Base-by-base conservation (phyloP, 2,797 vertebrate genomes). In the Aeoliscus strigatus region DNA sequence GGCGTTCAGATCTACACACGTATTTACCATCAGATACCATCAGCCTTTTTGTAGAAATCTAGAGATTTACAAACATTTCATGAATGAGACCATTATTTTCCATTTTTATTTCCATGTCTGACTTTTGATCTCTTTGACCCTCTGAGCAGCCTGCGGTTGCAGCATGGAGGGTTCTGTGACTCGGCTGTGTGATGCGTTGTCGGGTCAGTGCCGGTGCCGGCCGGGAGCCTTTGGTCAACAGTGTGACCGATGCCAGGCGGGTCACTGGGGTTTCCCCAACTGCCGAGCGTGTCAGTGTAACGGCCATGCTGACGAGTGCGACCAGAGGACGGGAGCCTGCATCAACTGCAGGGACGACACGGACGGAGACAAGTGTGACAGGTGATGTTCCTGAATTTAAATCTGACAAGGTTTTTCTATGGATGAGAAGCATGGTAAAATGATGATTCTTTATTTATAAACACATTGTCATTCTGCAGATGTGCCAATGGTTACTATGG, bases 211-310 rank as follows among this genome's bases (percentile, higher is more conserved):
- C 63, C 82, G 82, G 43, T 98, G 96, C 48, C 91, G 83, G 0
- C 63, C 91, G 0, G 93, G 94, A 1, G 91, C 88, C 1, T 93
- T 92, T 1, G 93, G 95, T 2, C 82, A 63, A 14, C 91, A 64
- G 17, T 98, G 96, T 0, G 90, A 97, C 43, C 85, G 82, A 14
- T 99, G 96, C 61, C 94, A 92, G 67, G 73, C 73, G 0, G 92
- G 92, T 10, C 83, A 97, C 82, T 97, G 94, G 94, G 95, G 95
- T 47, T 98, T 97, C 76, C 96, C 96, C 0, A 68, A 57, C 63
- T 98, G 96, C 77, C 84, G 75, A 27, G 87, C 82, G 0, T 98
- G 96, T 74, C 89, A 88, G 42, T 98, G 95, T 67, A 95, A 95
- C 0, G 91, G 93, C 3, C 94, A 91, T 0, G 66, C 93, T 0